Evolutionary conservation across 2,797 vertebrate species (phyloP), one percentile per base, ranked within the genome.

Genomic region (Chelon labrosus): DNA sequence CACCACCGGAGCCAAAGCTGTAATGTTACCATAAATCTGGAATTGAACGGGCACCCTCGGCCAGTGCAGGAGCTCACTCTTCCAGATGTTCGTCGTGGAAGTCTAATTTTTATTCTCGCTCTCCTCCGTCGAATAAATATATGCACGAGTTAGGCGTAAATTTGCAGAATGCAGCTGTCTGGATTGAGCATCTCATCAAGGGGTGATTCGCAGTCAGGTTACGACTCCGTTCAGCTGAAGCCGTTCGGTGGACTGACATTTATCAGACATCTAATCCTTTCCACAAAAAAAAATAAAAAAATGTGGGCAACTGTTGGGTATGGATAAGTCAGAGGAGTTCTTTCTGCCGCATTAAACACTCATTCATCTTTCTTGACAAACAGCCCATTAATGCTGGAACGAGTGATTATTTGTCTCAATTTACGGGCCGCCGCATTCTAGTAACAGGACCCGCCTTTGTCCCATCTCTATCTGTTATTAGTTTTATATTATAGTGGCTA

Each of bases 1-100:
- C 27, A 8, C 10, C 49, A 68, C 56, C 13, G 1, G 44, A 83
- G 89, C 89, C 90, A 92, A 67, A 77, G 71, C 73, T 83, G 86
- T 88, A 91, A 91, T 87, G 90, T 90, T 86, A 88, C 88, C 78
- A 90, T 90, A 86, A 90, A 94, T 92, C 76, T 90, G 77, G 65
- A 89, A 85, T 87, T 61, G 62, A 85, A 78, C 39, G 82, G 90
- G 84, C 76, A 81, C 78, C 53, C 76, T 53, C 25, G 1, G 81
- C 81, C 87, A 80, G 47, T 11, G 80, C 78, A 70, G 67, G 75
- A 87, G 85, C 82, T 83, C 81, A 82, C 56, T 90, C 71, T 66
- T 88, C 89, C 92, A 93, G 89, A 92, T 92, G 89, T 88, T 85
- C 69, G 64, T 75, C 73, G 77, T 80, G 54, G 77, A 82, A 62